A percentile compares a stretch with the other conserved stretches of the same genome.
Evolutionary conservation across 2,888 invertebrate species (phyloP).

Genomic region (Dolichomitus sp.): DNA sequence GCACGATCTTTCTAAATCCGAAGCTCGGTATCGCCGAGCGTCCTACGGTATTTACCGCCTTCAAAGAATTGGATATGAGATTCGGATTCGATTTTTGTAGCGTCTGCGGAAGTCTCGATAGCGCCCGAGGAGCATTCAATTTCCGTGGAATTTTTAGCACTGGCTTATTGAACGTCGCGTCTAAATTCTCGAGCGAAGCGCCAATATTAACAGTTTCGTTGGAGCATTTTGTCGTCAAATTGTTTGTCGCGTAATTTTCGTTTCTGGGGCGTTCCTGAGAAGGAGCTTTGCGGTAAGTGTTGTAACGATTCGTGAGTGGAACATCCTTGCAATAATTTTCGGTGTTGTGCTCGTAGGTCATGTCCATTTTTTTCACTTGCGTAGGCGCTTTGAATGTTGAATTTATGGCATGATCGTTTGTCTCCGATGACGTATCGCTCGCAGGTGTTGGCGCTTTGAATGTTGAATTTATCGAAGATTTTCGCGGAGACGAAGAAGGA

Average conservation of each 20-base stretch:
- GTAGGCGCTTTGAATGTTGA: constrained; percentile 43
- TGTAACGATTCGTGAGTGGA: constrained; percentile 72
- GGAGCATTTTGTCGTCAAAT: not conserved
- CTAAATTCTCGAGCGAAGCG: constrained; percentile 66
- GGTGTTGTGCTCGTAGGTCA: constrained; percentile 48
- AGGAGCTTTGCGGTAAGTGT: constrained; percentile 77
- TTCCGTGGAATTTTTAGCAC: constrained; percentile 66
- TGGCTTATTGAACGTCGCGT: constrained; percentile 70
- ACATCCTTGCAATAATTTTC: constrained; percentile 55
- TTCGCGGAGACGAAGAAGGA: constrained; percentile 15
- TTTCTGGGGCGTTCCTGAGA: constrained; percentile 46
- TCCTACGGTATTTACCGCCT: constrained; percentile 55
- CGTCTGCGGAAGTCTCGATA: constrained; percentile 80
- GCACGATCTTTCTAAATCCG: constrained; percentile 77
- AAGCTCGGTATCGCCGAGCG: constrained; percentile 67
- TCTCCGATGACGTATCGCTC: not conserved
- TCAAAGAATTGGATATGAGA: constrained; percentile 77
- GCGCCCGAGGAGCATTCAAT: constrained; percentile 73
- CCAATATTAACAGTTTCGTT: constrained; percentile 33
- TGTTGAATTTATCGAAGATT: constrained; percentile 31
- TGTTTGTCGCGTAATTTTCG: constrained; percentile 50
- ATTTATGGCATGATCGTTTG: constrained; percentile 37
- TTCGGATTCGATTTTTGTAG: constrained; percentile 85
- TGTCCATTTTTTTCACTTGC: constrained; percentile 51
- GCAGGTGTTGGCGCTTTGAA: constrained; percentile 39